Percentiles rank a stretch among this genome's conserved stretches.
Evolutionary conservation across 2,113 vertebrate genomes (phyloP).

Genomic region (Perca schrenkii): DNA sequence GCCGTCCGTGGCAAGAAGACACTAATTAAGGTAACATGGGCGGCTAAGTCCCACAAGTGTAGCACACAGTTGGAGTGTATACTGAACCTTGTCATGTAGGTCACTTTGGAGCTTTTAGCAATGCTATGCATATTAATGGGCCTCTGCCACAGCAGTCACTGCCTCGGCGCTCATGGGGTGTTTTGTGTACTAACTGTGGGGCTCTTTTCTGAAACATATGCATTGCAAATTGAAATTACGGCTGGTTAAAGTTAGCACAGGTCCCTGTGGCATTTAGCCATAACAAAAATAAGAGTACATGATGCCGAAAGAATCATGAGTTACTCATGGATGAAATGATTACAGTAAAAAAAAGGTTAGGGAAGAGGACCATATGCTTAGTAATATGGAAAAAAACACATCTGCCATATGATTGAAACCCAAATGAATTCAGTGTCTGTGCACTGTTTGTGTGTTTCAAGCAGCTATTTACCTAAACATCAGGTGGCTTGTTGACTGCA

Average conservation of each 20-base stretch:
- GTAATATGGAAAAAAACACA: conserved; percentile 14
- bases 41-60: conserved; percentile 70
- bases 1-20: conserved; percentile 53
- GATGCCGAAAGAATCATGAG: conserved; percentile 49
- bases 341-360: conserved; percentile 28
- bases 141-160: conserved; percentile 53
- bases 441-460: neutral
- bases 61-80: conserved; percentile 79
- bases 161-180: conserved; percentile 59
- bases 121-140: conserved; percentile 83
- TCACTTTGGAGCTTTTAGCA: conserved; percentile 83
- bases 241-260: conserved; percentile 58
- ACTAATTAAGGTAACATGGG: conserved; percentile 79
- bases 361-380: conserved; percentile 48
- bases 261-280: conserved; percentile 50
- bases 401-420: conserved; percentile 14
- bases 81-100: conserved; percentile 85
- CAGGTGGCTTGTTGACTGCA: conserved; percentile 11
- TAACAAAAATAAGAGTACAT: conserved; percentile 48
- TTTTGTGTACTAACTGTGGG: conserved; percentile 73
- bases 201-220: conserved; percentile 83
- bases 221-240: conserved; percentile 83
- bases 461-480: conserved; percentile 36
- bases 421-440: neutral
- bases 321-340: conserved; percentile 52